These are phyloP conservation scores for Muricea muricata DNA, from an alignment of 92 coral and sea anemone species.

Conservation along the genomic window DNA sequence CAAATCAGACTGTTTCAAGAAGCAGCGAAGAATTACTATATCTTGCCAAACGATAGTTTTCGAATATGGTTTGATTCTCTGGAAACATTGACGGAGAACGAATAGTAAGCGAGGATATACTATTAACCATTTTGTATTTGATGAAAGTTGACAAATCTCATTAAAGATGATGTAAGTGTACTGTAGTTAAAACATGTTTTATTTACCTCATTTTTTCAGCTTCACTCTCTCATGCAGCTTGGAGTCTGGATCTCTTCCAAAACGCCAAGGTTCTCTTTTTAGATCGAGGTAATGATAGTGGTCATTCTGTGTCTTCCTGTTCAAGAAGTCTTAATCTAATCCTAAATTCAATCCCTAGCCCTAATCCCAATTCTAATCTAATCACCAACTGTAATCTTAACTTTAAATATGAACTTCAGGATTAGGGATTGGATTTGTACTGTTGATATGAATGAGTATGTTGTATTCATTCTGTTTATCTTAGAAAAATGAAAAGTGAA, in stretches of 20 bases:
- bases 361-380: no score
- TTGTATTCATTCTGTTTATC: not conserved
- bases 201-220: conserved; percentile 53
- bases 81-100: conserved; percentile 82
- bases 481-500: conserved; percentile 40
- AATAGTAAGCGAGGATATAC: conserved; percentile 63
- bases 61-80: conserved; percentile 81
- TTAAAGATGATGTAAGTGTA: no score
- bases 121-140: no score
- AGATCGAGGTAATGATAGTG: conserved; percentile 32
- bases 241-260: conserved; percentile 66
- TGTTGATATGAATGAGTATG: no score
- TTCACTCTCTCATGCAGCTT: conserved; percentile 71
- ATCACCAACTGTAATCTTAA: no score
- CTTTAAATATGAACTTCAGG: no score
- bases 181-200: no score
- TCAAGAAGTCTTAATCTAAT: no score
- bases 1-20: conserved; percentile 94
- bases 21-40: conserved; percentile 93
- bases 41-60: conserved; percentile 77
- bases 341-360: no score
- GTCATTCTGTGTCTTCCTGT: no score
- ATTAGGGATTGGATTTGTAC: no score
- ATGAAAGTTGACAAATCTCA: no score
- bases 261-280: conserved; percentile 53